A percentile compares a stretch with the other conserved stretches of the same genome.
These are phyloP conservation scores for Bungarus multicinctus DNA, from an alignment of 2,113 vertebrate species.

Conservation along the genomic window DNA sequence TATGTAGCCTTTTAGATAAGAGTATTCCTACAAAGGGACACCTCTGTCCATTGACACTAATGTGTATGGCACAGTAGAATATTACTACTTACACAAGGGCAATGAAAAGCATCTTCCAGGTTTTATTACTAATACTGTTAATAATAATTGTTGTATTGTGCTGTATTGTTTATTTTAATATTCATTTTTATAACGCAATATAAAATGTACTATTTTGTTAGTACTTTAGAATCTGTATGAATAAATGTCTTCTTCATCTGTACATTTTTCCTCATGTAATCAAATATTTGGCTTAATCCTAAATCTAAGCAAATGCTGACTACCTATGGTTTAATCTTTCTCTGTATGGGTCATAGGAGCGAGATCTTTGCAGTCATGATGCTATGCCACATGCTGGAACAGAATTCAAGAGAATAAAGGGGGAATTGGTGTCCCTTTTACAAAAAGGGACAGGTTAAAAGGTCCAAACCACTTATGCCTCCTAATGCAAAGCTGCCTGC, in stretches of 20 bases:
- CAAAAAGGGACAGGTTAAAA: not conserved
- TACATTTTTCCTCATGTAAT: not conserved
- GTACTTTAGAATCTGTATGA: slow-evolving; percentile 76
- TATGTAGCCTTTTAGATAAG: slow-evolving; percentile 62
- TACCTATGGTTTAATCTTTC: not conserved
- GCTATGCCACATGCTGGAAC: not conserved
- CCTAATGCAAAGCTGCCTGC: not conserved
- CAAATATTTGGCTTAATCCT: not conserved
- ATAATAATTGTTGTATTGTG: slow-evolving; percentile 67
- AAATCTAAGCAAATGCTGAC: not conserved
- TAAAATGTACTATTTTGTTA: slow-evolving; percentile 76
- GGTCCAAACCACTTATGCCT: not conserved
- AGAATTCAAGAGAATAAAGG: not conserved
- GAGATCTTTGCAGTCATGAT: too few species aligned
- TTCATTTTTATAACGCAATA: slow-evolving; percentile 72
- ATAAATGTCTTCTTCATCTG: slow-evolving; percentile 74
- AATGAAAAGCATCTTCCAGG: slow-evolving; percentile 57
- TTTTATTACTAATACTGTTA: slow-evolving; percentile 63
- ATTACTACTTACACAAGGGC: slow-evolving; percentile 31
- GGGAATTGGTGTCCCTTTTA: not conserved
- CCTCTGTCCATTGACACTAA: slow-evolving; percentile 46
- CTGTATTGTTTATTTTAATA: slow-evolving; percentile 71
- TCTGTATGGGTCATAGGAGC: not conserved
- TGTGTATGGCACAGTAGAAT: slow-evolving; percentile 48
- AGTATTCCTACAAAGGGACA: slow-evolving; percentile 52